phyloP scores from a whole-genome alignment of 2,888 invertebrate species.

The Drosophila histrio region DNA sequence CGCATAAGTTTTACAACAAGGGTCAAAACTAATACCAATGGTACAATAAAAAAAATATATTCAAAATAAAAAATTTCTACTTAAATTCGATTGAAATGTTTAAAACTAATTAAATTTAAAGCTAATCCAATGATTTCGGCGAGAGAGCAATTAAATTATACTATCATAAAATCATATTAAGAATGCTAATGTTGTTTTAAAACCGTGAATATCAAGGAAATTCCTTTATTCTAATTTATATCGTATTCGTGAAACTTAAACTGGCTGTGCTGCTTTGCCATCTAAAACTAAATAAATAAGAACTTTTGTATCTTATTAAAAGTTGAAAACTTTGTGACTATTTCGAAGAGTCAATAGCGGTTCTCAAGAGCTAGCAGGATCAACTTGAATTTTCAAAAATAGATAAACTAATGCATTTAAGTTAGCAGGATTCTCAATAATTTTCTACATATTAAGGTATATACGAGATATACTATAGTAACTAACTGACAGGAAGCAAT shows the following conservation, averaged over 20 bases:
- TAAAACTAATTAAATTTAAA: too few species aligned
- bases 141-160: neutral
- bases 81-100: slow-evolving; percentile 31
- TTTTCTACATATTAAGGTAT: neutral
- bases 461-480: neutral
- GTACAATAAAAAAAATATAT: slow-evolving; percentile 5
- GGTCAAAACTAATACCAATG: slow-evolving; percentile 22
- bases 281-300: neutral
- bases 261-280: neutral
- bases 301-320: neutral
- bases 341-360: too few species aligned
- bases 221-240: neutral
- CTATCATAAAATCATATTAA: neutral
- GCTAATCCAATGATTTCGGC: too few species aligned
- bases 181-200: neutral
- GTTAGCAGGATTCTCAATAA: neutral
- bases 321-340: neutral
- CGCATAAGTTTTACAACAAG: slow-evolving; percentile 31
- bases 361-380: too few species aligned
- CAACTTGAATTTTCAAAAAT: too few species aligned
- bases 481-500: neutral
- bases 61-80: slow-evolving; percentile 40
- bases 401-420: too few species aligned
- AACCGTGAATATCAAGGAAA: neutral
- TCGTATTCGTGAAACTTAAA: too few species aligned